A percentile compares a stretch with the other conserved stretches of the same genome.
Evolutionary conservation across 2,113 vertebrate genomes (phyloP).

Genomic region (Heterochromis multidens): DNA sequence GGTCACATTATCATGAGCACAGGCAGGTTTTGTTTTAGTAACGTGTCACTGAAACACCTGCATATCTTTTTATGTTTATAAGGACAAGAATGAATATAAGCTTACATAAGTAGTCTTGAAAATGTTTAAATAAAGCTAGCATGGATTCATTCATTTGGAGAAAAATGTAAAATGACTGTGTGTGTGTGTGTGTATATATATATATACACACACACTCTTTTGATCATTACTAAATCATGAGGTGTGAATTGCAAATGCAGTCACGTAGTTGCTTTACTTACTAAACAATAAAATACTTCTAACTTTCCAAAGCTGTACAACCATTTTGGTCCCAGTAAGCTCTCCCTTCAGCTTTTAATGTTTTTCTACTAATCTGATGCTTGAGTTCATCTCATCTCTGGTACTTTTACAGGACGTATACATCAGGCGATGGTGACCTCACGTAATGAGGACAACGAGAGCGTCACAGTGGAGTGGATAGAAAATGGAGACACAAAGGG

Average conservation of each 20-base stretch:
- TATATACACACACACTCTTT: too few species aligned
- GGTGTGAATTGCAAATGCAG: not conserved
- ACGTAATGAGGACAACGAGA: slow-evolving; percentile 94
- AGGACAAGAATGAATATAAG: not conserved
- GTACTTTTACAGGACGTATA: slow-evolving; percentile 83
- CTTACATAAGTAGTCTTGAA: not conserved
- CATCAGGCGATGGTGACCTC: slow-evolving; percentile 98
- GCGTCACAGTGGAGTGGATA: slow-evolving; percentile 97
- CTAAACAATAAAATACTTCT: not conserved
- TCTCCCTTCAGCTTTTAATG: not conserved
- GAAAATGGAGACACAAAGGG: slow-evolving; percentile 99
- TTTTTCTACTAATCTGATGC: not conserved
- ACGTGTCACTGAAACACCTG: not conserved
- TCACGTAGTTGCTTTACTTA: not conserved
- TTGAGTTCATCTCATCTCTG: not conserved
- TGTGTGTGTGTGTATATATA: too few species aligned
- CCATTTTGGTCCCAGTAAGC: not conserved
- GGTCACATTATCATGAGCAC: not conserved
- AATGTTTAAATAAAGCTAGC: not conserved
- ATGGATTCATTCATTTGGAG: too few species aligned
- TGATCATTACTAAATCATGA: not conserved
- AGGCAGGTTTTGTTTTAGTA: not conserved
- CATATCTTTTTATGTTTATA: not conserved
- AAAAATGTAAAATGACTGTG: too few species aligned
- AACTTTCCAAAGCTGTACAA: not conserved